Evolutionary conservation across 2,113 vertebrate species (phyloP).

Genomic region (Corythaeola cristata): DNA sequence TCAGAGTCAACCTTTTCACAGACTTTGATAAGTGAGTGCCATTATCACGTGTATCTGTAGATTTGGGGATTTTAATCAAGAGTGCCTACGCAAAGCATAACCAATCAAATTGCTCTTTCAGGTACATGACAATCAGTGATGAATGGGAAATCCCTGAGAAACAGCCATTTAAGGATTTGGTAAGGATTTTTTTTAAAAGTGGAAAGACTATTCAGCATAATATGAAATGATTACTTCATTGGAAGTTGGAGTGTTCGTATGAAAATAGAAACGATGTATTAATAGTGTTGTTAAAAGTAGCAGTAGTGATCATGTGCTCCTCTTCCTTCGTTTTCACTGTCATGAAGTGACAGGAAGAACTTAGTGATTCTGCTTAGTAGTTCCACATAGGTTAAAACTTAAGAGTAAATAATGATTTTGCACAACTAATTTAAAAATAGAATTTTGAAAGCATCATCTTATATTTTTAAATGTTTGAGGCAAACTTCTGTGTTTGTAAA

Average conservation of each 20-base stretch:
- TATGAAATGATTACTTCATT: neutral
- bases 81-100: neutral
- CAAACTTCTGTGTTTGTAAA: neutral
- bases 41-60: fast-evolving
- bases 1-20: constrained; percentile 96
- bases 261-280: neutral
- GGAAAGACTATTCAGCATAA: neutral
- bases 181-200: constrained; percentile 60
- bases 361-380: neutral
- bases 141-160: constrained; percentile 98
- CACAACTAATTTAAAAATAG: neutral
- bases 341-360: neutral
- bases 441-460: neutral
- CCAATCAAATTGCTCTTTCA: constrained; percentile 32
- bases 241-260: neutral
- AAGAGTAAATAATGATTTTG: neutral
- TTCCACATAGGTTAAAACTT: neutral
- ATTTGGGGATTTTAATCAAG: neutral
- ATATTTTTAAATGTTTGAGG: neutral
- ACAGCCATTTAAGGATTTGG: constrained; percentile 98
- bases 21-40: constrained; percentile 95
- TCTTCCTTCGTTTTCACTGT: neutral
- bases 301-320: neutral
- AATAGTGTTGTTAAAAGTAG: neutral
- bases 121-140: constrained; percentile 96